Conservation (phyloP, 2,797 vertebrate species). For the Psittacula derbiana region DNA sequence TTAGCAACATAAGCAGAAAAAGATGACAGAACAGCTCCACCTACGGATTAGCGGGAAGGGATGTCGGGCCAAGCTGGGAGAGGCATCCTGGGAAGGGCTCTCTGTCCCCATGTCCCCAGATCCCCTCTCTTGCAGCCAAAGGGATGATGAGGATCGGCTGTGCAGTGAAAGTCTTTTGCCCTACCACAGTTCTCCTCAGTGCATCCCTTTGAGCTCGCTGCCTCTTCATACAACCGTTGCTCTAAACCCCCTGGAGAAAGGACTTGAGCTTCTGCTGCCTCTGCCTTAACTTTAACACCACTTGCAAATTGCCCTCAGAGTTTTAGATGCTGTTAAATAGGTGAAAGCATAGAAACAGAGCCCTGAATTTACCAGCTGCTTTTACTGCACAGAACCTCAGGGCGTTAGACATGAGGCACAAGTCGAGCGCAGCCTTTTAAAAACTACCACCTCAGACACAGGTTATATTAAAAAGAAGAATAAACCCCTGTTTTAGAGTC, state of each 20-base stretch:
- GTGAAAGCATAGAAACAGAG: background rate
- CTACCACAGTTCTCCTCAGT: fast-evolving
- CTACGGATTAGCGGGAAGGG: conserved; percentile 58
- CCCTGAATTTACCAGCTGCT: background rate
- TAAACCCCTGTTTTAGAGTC: background rate
- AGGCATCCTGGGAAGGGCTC: background rate
- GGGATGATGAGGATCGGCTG: background rate
- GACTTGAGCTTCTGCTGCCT: background rate
- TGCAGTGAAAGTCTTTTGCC: background rate
- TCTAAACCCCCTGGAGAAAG: background rate
- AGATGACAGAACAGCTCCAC: conserved; percentile 65
- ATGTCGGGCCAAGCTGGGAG: conserved; percentile 14
- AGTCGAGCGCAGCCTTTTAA: background rate
- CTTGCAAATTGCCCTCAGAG: background rate
- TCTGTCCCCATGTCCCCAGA: background rate
- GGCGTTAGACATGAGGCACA: background rate
- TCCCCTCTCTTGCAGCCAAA: background rate
- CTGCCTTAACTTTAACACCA: background rate
- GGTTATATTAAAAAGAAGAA: background rate
- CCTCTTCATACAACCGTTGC: fast-evolving
- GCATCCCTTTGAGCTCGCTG: background rate
- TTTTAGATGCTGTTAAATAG: background rate
- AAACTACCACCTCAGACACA: background rate
- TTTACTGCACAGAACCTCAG: background rate
- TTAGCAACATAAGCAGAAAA: conserved; percentile 51